Evolutionary conservation across 2,797 vertebrate species (phyloP).

Genomic region (Steatocranus sp.): DNA sequence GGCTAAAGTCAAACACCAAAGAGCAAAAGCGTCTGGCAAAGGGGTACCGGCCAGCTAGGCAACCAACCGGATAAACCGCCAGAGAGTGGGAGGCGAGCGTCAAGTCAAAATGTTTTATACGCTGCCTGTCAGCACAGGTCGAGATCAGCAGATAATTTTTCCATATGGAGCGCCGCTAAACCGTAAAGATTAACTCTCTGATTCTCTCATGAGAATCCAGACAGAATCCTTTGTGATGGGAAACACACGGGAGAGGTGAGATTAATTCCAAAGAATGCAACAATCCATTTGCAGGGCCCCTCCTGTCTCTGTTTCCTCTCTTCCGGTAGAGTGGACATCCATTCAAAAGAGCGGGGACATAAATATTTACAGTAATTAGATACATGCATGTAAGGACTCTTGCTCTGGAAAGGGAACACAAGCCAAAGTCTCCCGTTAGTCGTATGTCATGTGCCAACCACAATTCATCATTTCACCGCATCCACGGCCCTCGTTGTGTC

Average conservation of each 20-base stretch:
- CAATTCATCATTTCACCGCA: background rate
- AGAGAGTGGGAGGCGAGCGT: constrained; percentile 20
- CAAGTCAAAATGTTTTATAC: background rate
- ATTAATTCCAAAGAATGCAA: constrained; percentile 53
- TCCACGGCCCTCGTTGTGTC: background rate
- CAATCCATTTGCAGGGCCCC: background rate
- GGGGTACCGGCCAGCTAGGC: constrained; percentile 8
- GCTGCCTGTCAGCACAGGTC: constrained; percentile 41
- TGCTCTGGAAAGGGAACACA: background rate
- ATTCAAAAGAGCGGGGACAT: constrained; percentile 34
- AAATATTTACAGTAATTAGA: constrained; percentile 65
- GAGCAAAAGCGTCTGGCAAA: constrained; percentile 33
- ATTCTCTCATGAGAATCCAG: constrained; percentile 49
- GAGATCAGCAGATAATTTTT: constrained; percentile 36
- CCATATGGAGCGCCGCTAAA: constrained; percentile 51
- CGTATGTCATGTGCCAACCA: background rate
- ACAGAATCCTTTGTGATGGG: constrained; percentile 45
- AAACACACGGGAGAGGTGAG: constrained; percentile 54
- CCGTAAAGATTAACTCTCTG: constrained; percentile 50
- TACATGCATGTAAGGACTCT: constrained; percentile 30
- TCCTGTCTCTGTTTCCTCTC: constrained; percentile 6
- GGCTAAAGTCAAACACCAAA: constrained; percentile 39
- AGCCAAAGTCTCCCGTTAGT: background rate
- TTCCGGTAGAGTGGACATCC: constrained; percentile 19
- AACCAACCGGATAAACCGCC: constrained; percentile 39